Percentiles rank a stretch among this genome's conserved stretches.
These are phyloP conservation scores for Crypturellus undulatus DNA, from an alignment of 2,113 vertebrate species.

Conservation along the genomic window DNA sequence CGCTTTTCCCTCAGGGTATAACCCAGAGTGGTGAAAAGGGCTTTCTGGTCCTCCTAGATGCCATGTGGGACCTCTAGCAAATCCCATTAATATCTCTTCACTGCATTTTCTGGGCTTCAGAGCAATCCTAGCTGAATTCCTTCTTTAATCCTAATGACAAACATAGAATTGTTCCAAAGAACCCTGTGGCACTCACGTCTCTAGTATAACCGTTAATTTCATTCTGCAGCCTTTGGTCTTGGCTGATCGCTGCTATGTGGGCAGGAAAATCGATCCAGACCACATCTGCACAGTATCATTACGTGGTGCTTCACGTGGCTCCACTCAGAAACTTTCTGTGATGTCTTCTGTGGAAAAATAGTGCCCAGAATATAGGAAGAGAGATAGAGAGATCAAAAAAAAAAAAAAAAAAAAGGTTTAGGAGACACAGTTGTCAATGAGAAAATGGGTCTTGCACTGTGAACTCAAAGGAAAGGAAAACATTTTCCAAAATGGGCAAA, in stretches of 20 bases:
- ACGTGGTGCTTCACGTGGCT: rapidly evolving
- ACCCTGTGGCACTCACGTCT: background rate
- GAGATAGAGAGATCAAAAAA: background rate
- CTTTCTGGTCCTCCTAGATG: background rate
- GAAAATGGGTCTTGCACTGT: background rate
- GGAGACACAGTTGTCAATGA: background rate
- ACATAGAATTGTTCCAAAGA: background rate
- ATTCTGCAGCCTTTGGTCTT: background rate
- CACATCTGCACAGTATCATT: background rate
- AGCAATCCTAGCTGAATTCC: background rate
- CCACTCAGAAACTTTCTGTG: background rate
- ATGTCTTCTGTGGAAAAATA: background rate
- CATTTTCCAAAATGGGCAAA: background rate
- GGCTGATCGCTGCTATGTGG: background rate
- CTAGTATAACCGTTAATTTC: background rate
- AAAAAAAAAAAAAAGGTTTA: background rate
- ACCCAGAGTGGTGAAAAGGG: background rate
- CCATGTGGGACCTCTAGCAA: background rate
- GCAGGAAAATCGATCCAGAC: background rate
- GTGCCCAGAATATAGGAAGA: background rate
- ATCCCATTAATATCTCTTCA: background rate
- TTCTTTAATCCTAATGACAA: constrained; percentile 22
- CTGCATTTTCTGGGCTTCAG: background rate
- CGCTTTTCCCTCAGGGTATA: background rate
- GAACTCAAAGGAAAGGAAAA: background rate